Base-by-base conservation (phyloP, 2,113 vertebrate genomes). In the Suncus etruscus region DNA sequence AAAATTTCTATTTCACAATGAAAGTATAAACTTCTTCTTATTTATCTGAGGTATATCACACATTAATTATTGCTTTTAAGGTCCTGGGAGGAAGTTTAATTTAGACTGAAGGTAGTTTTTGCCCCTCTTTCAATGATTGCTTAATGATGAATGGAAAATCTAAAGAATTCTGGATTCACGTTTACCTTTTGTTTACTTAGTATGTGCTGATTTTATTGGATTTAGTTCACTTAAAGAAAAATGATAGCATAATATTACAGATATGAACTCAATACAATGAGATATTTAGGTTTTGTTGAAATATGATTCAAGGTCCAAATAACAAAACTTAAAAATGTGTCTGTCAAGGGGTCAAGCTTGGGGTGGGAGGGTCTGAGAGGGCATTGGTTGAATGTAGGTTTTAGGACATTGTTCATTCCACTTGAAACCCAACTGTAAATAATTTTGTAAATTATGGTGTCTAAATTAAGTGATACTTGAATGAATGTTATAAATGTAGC, bases 201-300 rank as follows among this genome's bases (percentile, higher is more conserved):
- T 92, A 31, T 81, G 24, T 91, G 7, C n/a, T 70, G 48, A 32
- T 72, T 92, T 94, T 77, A 86, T 54, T 72, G 12, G 63, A 24
- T 73, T 47, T 58, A 83, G 31, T 14, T 87, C 48, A 68, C 73
- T 78, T 90, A 87, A 86, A 48, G 65, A 47, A 45, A 77, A 91
- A 82, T 90, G n/a, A 73, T 48, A 91, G 61, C 32, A 91, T 83
- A 15, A 79, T 48, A 72, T 84, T 39, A 5, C 72, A 72, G 83
- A 63, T 12, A 31, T 22, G 24, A 61, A 83, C 83, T 87, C 25
- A 80, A 14, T 76, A 47, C 86, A 58, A 82, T 27, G 7, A 78
- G 24, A n/a, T 80, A 5, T 27, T 74, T 91, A 69, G 90, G 14
- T 14, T 74, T 32, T 63, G 6, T 72, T 74, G 50, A 70, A 79